Conservation (phyloP, 2,888 invertebrate genomes). For the Brachyptera risi region DNA sequence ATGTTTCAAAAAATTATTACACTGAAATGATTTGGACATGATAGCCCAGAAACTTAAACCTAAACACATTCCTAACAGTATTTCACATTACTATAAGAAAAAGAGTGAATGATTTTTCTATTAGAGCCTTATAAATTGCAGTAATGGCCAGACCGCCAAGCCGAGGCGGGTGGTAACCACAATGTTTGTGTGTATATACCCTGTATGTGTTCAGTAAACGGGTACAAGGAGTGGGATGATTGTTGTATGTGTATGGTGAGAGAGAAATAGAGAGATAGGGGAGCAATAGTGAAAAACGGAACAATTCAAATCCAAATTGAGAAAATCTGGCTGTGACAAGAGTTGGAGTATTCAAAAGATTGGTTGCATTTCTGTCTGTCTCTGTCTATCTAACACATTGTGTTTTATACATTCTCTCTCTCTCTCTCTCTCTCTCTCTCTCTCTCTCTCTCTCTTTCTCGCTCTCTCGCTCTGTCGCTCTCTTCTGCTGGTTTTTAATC, state of each 20-base stretch:
- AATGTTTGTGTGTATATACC: constrained; percentile 6
- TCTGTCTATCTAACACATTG: background rate
- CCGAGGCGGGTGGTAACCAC: background rate
- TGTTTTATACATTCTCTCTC: constrained; percentile 2
- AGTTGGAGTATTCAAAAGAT: constrained; percentile 14
- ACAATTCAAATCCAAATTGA: constrained; percentile 36
- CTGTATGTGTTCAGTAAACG: background rate
- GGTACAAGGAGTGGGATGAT: background rate
- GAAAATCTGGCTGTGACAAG: constrained; percentile 36
- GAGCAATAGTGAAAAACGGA: constrained; percentile 22
- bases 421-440: background rate
- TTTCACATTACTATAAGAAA: too few relatives aligned
- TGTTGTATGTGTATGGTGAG: constrained; percentile 4
- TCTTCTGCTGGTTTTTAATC: constrained; percentile 20
- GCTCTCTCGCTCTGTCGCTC: background rate
- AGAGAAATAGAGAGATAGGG: constrained; percentile 15
- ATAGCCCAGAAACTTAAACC: too few relatives aligned
- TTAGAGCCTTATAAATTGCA: too few relatives aligned
- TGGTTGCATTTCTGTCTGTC: background rate
- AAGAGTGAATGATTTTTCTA: too few relatives aligned
- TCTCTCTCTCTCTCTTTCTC: background rate
- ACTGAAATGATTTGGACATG: too few relatives aligned
- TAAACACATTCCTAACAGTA: too few relatives aligned
- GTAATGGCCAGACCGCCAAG: too few relatives aligned
- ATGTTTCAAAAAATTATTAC: too few relatives aligned